Evolutionary conservation across 2,888 invertebrate species (phyloP), one percentile per base, ranked within the genome.

Genomic region (Synanthedon formicaeformis): DNA sequence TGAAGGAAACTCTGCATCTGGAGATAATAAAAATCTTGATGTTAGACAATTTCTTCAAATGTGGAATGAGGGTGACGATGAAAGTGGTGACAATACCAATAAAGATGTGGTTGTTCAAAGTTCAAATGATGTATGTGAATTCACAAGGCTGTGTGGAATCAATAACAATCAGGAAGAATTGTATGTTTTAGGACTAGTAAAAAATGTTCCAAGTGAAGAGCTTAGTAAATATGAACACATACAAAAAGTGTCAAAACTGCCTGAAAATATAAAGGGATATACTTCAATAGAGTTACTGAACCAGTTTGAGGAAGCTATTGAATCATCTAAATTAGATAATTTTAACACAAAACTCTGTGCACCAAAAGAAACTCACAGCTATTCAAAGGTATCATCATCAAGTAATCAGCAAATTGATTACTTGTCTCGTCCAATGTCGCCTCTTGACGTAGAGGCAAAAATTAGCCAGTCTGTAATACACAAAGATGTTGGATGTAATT

Each of bases 41-140:
- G 80, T 88, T 4, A 73, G 88, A 58, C 87, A 88, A 61, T 88
- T 83, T 70, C 67, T 88, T 50, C 80, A 84, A 76, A 86, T 80
- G 79, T 88, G 88, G 88, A 87, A 80, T 78, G 88, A 88, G 69
- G 88, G 83, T 50, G 87, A 86, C 66, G 88, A 88, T 52, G 88
- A 84, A 62, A 67, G 67, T 56, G 63, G 62, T 60, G 74, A 76
- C 55, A 73, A 67, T 58, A 65, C 57, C 57, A 40, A 40, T 40
- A 82, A 79, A 64, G 76, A 79, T 60, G 61, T 61, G 49, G 55
- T 59, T 54, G 51, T 60, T 53, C 67, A 73, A 60, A 60, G 65
- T 57, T 63, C 65, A 41, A 55, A 64, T 49, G 69, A 57, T 61
- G 65, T 67, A 53, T 34, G 34, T 34, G 45, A 56, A 50, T 63